Evolutionary conservation across 2,113 vertebrate genomes (phyloP).

Genomic region (Pterocles orientalis): DNA sequence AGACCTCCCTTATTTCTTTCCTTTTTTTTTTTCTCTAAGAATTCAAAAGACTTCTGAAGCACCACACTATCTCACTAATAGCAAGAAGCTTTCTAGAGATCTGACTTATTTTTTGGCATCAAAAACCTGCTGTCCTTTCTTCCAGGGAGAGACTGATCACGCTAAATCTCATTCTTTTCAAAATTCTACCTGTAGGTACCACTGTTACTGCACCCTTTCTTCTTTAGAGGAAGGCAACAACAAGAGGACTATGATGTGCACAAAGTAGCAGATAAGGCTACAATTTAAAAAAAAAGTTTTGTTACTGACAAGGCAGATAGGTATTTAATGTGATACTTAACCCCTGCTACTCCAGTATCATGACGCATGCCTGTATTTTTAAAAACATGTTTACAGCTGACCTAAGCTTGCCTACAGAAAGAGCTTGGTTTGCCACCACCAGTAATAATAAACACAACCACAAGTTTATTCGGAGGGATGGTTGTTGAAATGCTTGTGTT

Average conservation of each 20-base stretch:
- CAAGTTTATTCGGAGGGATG: background rate
- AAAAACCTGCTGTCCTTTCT: background rate
- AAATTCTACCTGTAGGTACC: background rate
- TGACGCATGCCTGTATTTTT: background rate
- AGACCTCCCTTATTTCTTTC: background rate
- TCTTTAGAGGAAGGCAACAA: background rate
- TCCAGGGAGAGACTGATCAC: background rate
- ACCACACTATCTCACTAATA: background rate
- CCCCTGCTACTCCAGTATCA: background rate
- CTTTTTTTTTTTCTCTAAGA: background rate
- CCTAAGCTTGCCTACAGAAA: background rate
- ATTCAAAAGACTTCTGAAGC: background rate
- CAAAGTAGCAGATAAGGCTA: background rate
- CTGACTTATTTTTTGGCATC: background rate
- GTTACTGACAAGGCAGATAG: background rate
- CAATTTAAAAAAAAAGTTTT: background rate
- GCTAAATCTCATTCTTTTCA: background rate
- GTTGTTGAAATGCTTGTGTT: background rate
- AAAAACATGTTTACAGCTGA: background rate
- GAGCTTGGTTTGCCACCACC: background rate
- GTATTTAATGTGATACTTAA: background rate
- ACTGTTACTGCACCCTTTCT: background rate
- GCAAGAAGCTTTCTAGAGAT: background rate
- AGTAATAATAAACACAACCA: background rate
- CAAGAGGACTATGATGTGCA: background rate